A percentile compares a stretch with the other conserved stretches of the same genome.
phyloP scores from a whole-genome alignment of 2,113 vertebrate genomes.

The Calidris pugnax region DNA sequence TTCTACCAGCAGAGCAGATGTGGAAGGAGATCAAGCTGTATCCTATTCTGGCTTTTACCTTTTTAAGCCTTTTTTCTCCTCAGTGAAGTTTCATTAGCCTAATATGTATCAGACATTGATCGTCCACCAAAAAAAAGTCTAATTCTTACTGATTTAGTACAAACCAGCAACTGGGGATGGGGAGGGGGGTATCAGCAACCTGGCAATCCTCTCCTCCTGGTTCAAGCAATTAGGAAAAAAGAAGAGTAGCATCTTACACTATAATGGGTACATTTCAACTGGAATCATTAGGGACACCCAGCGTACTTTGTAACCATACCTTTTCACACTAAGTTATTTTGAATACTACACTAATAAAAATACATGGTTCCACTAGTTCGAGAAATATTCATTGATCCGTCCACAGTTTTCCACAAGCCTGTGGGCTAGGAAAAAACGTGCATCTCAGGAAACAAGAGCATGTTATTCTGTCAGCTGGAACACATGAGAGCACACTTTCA shows the following conservation, averaged over 20 bases:
- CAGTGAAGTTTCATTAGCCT: not conserved
- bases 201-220: not conserved
- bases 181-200: not conserved
- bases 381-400: not conserved
- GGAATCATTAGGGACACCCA: not conserved
- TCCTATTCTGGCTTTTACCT: not conserved
- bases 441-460: not conserved
- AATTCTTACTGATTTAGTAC: not conserved
- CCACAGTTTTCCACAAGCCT: not conserved
- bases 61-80: not conserved
- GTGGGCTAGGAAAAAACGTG: not conserved
- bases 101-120: not conserved
- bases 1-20: not conserved
- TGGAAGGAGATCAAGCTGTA: not conserved
- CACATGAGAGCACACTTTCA: not conserved
- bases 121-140: not conserved
- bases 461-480: not conserved
- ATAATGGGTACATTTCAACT: not conserved
- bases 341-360: not conserved
- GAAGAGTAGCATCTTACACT: not conserved
- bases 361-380: not conserved
- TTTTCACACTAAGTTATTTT: not conserved
- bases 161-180: not conserved
- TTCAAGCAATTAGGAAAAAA: not conserved
- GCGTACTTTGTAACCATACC: rapidly evolving